Conservation (phyloP, 2,888 invertebrate species). For the Crocallis elinguaria region DNA sequence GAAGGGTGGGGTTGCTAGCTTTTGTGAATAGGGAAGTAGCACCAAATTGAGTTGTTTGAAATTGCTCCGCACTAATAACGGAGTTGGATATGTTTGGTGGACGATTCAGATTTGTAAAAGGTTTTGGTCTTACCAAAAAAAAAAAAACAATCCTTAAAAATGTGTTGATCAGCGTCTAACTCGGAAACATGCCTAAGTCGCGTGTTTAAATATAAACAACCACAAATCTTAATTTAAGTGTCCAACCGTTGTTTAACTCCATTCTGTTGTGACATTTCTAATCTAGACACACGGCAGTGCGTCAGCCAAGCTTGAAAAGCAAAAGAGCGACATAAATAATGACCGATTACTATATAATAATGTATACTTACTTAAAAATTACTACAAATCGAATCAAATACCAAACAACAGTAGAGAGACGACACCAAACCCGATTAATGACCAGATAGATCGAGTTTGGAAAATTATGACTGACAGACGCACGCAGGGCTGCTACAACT, state of each 20-base stretch:
- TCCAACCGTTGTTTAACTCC: no score
- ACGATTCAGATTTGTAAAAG: no score
- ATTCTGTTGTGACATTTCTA: no score
- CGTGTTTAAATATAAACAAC: no score
- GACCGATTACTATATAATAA: background rate
- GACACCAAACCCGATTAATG: constrained; percentile 66
- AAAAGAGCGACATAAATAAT: no score
- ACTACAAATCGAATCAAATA: constrained; percentile 5
- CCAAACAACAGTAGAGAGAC: constrained; percentile 39
- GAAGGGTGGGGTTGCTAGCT: constrained; percentile 36
- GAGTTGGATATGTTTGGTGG: background rate
- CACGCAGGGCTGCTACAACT: constrained; percentile 40
- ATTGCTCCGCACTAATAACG: constrained; percentile 39
- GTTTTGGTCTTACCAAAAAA: no score
- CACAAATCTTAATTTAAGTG: no score
- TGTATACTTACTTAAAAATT: background rate
- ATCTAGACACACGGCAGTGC: no score
- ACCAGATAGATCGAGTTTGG: constrained; percentile 63
- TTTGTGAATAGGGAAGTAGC: constrained; percentile 56
- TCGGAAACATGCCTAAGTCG: no score
- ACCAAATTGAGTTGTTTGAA: constrained; percentile 55
- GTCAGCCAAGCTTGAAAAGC: no score
- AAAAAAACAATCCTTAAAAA: no score
- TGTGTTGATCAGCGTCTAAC: no score
- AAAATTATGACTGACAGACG: constrained; percentile 70